phyloP scores from a whole-genome alignment of 2,888 invertebrate species.

The Latrodectus elegans region DNA sequence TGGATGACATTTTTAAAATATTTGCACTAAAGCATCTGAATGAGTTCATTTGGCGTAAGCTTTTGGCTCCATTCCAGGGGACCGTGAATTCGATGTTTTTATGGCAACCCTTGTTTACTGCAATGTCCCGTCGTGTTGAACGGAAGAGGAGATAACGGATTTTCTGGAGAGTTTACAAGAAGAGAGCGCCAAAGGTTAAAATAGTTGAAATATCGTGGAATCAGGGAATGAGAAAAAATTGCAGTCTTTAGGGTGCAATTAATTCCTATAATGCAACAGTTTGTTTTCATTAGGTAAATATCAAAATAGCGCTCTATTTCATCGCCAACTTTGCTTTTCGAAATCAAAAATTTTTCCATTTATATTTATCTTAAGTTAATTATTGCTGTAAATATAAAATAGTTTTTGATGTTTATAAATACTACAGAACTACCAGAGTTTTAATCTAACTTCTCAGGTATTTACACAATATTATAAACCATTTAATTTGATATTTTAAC shows the following conservation, averaged over 20 bases:
- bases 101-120: conserved; percentile 66
- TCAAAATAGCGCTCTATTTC: no score
- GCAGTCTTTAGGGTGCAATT: neutral
- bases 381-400: no score
- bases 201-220: neutral
- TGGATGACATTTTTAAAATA: conserved; percentile 48
- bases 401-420: no score
- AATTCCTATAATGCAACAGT: neutral
- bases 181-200: conserved; percentile 1
- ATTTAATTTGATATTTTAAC: no score
- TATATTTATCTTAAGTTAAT: no score
- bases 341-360: no score
- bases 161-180: conserved; percentile 52
- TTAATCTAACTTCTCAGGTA: no score
- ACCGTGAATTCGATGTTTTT: conserved; percentile 43
- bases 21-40: conserved; percentile 13
- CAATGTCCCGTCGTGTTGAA: conserved; percentile 61
- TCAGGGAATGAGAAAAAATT: neutral
- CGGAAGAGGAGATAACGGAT: conserved; percentile 64
- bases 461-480: no score
- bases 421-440: no score
- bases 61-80: conserved; percentile 55
- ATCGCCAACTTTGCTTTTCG: no score
- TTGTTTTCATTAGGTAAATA: neutral
- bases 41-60: conserved; percentile 39